Percentiles rank a stretch among this genome's conserved stretches.
These are phyloP conservation scores for Prunella strophiata DNA, from an alignment of 2,797 vertebrate species.

Conservation along the genomic window DNA sequence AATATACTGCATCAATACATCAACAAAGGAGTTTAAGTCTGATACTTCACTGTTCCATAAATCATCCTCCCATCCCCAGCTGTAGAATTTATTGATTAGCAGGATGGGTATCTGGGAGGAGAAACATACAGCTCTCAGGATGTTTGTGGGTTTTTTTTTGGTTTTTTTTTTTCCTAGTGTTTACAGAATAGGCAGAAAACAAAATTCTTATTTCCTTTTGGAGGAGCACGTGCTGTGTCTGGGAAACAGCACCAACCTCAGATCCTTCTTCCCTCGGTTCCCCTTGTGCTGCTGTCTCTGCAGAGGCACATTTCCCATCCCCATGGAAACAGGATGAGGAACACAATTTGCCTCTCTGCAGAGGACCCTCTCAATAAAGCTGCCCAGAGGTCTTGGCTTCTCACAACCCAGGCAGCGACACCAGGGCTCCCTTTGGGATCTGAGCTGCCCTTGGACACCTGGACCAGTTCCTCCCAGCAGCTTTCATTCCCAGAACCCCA, in stretches of 20 bases:
- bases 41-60: background rate
- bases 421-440: background rate
- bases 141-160: background rate
- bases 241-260: background rate
- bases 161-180: background rate
- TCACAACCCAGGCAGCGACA: accelerated
- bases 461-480: background rate
- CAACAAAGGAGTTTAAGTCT: background rate
- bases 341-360: background rate
- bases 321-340: background rate
- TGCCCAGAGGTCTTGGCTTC: background rate
- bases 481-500: background rate
- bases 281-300: background rate
- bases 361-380: background rate
- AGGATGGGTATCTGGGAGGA: background rate
- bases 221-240: background rate
- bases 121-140: background rate
- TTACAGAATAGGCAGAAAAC: background rate
- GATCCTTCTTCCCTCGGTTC: background rate
- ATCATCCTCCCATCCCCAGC: background rate
- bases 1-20: conserved; percentile 13
- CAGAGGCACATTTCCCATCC: background rate
- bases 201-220: background rate
- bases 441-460: background rate
- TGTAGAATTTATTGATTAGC: conserved; percentile 2